Evolutionary conservation across 2,113 vertebrate genomes (phyloP).

Genomic region (Greenwoodochromis staneri): DNA sequence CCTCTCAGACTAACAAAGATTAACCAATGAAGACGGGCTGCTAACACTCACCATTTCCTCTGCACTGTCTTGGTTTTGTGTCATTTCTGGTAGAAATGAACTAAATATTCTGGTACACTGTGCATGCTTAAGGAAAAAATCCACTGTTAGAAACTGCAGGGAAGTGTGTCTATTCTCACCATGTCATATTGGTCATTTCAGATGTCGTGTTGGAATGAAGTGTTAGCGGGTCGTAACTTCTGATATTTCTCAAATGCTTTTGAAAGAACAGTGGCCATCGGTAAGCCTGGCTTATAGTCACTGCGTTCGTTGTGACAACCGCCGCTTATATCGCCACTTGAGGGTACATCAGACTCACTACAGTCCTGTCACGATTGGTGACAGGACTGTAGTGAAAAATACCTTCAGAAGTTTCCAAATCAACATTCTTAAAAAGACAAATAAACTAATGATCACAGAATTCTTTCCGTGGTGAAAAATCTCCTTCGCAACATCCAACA

Average conservation of each 20-base stretch:
- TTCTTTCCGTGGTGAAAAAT: not conserved
- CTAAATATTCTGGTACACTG: not conserved
- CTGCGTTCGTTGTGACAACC: not conserved
- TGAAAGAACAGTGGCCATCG: not conserved
- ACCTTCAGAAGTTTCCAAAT: not conserved
- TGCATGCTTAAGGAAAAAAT: constrained; percentile 41
- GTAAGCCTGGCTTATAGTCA: not conserved
- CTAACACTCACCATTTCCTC: constrained; percentile 13
- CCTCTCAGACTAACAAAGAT: constrained; percentile 37
- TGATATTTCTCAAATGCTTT: not conserved
- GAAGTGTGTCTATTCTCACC: not conserved
- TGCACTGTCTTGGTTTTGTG: not conserved
- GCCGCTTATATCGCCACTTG: rapidly evolving
- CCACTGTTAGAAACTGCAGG: not conserved
- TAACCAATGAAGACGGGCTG: constrained; percentile 19
- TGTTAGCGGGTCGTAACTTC: not conserved
- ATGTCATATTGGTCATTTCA: not conserved
- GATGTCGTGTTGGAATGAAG: not conserved
- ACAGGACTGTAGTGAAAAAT: not conserved
- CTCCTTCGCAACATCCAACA: not conserved
- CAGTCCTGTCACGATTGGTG: rapidly evolving
- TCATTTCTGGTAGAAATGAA: not conserved
- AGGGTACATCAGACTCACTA: not conserved
- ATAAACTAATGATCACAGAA: not conserved
- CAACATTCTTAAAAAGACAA: not conserved